Base-by-base conservation (phyloP, 2,113 vertebrate species). In the Eclectus roratus region DNA sequence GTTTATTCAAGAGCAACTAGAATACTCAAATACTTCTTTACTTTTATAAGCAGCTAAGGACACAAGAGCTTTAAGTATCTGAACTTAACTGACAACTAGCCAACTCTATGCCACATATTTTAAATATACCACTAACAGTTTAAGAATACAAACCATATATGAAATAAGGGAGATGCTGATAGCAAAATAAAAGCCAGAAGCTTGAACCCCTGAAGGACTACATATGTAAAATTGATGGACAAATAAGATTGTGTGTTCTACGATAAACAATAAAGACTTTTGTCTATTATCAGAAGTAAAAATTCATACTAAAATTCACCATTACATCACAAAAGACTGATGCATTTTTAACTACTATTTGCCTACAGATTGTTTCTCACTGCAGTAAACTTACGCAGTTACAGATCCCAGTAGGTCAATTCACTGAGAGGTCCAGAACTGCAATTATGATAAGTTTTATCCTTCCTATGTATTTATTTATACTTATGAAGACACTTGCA, bases 211-310 rank as follows among this genome's bases (percentile, higher is more conserved):
- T 39, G 27, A 86, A 89, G 10, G 16, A 8, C 6, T 21, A 37
- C 0, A 1, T 33, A 21, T 2, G 24, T 44, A 82, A 69, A 69
- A 68, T 6, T 27, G 29, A 78, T 0, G 2, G 33, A 92, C 72
- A 81, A 81, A 71, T 25, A 60, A 81, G 88, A 49, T 47, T 28
- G 23, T 31, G 9, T 18, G 18, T 46, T 81, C 55, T 89, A 58
- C 6, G 4, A 58, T 58, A 65, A 61, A 81, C 4, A 0, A 71
- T 35, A 70, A 61, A 77, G 19, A 50, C 8, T 20, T 84, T 0
- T 0, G 12, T 35, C 6, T 27, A 4, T 27, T 65, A 71, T 13
- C 15, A 12, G 16, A 77, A 82, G 23, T 70, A 70, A 66, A 82
- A 82, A 80, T 24, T 53, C 31, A 41, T 29, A 13, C 14, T 91